A percentile compares a stretch with the other conserved stretches of the same genome.
phyloP scores from a whole-genome alignment of 2,113 vertebrate genomes.

The Oceanites oceanicus region DNA sequence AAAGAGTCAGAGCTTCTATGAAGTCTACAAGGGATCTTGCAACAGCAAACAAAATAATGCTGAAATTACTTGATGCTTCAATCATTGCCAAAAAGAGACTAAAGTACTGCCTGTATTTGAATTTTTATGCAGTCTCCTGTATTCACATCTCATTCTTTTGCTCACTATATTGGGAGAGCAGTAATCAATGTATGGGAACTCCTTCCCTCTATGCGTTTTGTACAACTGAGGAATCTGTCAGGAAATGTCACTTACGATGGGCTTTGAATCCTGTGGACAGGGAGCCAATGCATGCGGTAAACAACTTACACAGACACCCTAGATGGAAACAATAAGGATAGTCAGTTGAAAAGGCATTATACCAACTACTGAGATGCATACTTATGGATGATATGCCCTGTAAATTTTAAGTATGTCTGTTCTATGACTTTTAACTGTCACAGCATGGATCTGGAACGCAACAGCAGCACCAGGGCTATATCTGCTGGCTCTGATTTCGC shows the following conservation, averaged over 20 bases:
- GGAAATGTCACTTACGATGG: conserved; percentile 68
- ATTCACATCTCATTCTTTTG: not conserved
- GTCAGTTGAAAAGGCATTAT: not conserved
- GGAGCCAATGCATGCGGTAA: not conserved
- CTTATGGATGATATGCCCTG: not conserved
- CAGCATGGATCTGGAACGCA: not conserved
- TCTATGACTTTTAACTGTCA: not conserved
- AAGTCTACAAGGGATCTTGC: not conserved
- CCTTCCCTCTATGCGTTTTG: not conserved
- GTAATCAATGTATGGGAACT: not conserved
- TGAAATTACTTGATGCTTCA: not conserved
- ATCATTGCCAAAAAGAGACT: not conserved
- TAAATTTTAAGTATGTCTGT: not conserved
- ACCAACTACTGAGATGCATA: not conserved
- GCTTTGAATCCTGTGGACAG: conserved; percentile 71
- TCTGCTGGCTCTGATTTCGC: not conserved
- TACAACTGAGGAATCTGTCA: not conserved
- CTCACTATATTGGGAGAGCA: not conserved
- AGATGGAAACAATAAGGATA: not conserved
- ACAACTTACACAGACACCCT: conserved; percentile 79
- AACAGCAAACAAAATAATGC: not conserved
- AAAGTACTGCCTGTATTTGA: not conserved
- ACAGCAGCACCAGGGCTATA: not conserved
- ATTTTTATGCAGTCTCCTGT: not conserved
- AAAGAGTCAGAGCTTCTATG: not conserved